phyloP scores from a whole-genome alignment of 2,113 vertebrate species.

The Butorides virescens region DNA sequence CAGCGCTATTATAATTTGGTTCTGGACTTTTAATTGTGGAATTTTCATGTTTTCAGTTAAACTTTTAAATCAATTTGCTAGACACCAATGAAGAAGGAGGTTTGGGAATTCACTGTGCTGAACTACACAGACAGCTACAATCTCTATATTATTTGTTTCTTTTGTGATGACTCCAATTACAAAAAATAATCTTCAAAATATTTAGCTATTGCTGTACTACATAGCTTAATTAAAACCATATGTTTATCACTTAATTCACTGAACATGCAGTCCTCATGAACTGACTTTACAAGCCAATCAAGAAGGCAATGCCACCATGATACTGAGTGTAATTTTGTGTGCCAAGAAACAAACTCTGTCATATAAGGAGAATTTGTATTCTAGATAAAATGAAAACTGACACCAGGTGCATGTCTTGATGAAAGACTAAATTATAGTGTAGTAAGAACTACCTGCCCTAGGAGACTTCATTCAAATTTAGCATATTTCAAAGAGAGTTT shows the following conservation, averaged over 20 bases:
- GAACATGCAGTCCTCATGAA: neutral
- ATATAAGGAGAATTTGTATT: neutral
- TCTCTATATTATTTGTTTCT: slow-evolving; percentile 10
- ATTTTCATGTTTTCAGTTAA: neutral
- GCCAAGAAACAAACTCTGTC: neutral
- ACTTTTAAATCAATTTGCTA: neutral
- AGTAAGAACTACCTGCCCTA: neutral
- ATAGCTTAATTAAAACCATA: slow-evolving; percentile 27
- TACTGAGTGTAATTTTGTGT: neutral
- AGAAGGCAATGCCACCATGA: neutral
- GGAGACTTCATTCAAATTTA: neutral
- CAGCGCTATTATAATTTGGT: neutral
- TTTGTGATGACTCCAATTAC: neutral
- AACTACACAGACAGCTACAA: neutral
- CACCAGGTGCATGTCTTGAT: neutral
- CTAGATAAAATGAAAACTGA: neutral
- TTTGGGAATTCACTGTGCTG: neutral
- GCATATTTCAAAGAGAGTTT: neutral
- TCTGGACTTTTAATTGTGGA: neutral
- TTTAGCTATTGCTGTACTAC: neutral
- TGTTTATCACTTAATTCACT: neutral
- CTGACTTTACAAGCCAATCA: neutral
- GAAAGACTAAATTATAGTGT: neutral
- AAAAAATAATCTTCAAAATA: neutral
- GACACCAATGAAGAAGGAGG: neutral